Evolutionary conservation across 2,113 vertebrate species (phyloP).

Genomic region (Gobio gobio): DNA sequence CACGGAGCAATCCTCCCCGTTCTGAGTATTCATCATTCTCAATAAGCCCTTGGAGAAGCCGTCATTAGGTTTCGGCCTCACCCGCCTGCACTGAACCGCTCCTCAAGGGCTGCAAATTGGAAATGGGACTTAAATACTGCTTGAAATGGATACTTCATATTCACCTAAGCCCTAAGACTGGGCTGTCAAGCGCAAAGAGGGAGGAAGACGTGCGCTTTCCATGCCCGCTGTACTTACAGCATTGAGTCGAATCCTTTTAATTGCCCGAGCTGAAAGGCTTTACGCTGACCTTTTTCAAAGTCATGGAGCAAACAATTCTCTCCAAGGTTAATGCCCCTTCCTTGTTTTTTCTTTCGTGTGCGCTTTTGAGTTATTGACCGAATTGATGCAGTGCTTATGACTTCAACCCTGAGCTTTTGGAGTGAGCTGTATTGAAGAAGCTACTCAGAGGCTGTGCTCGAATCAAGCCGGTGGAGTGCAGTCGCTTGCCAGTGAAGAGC

Average conservation of each 20-base stretch:
- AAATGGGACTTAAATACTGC: slow-evolving; percentile 78
- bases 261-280: slow-evolving; percentile 69
- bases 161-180: slow-evolving; percentile 68
- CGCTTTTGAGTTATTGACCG: slow-evolving; percentile 40
- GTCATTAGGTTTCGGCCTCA: slow-evolving; percentile 73
- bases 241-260: slow-evolving; percentile 66
- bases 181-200: slow-evolving; percentile 50
- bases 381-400: slow-evolving; percentile 42
- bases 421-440: slow-evolving; percentile 36
- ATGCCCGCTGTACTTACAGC: slow-evolving; percentile 60
- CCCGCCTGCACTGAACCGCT: slow-evolving; percentile 65
- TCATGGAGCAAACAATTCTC: slow-evolving; percentile 71
- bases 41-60: slow-evolving; percentile 74
- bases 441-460: slow-evolving; percentile 36
- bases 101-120: slow-evolving; percentile 75
- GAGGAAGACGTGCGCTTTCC: slow-evolving; percentile 62
- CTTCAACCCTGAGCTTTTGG: slow-evolving; percentile 37
- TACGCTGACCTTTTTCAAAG: slow-evolving; percentile 74
- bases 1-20: slow-evolving; percentile 63
- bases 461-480: slow-evolving; percentile 44
- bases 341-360: slow-evolving; percentile 53
- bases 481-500: slow-evolving; percentile 46
- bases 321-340: slow-evolving; percentile 56
- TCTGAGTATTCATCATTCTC: slow-evolving; percentile 73
- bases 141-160: slow-evolving; percentile 72